phyloP scores from a whole-genome alignment of 2,797 vertebrate genomes.

The Mastacembelus armatus region DNA sequence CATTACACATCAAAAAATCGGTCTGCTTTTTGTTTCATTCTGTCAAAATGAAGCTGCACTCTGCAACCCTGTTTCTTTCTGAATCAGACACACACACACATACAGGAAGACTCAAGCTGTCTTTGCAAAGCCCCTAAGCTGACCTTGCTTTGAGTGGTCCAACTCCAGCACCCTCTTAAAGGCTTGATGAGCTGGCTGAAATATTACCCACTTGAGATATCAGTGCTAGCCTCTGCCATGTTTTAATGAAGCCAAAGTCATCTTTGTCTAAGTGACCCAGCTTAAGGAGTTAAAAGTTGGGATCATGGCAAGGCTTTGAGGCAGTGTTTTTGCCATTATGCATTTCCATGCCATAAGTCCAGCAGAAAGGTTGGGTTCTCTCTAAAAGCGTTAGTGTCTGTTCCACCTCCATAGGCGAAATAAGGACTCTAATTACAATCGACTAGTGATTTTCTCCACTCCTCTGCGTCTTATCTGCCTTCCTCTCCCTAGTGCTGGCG shows the following conservation, averaged over 20 bases:
- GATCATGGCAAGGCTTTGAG: conserved; percentile 42
- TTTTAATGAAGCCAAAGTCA: conserved; percentile 61
- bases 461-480: conserved; percentile 70
- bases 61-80: conserved; percentile 45
- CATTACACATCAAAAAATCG: conserved; percentile 56
- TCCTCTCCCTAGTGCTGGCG: conserved; percentile 53
- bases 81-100: conserved; percentile 33
- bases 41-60: conserved; percentile 40
- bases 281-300: conserved; percentile 54
- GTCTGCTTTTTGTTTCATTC: conserved; percentile 43
- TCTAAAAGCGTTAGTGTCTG: conserved; percentile 45
- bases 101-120: conserved; percentile 2
- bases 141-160: conserved; percentile 63
- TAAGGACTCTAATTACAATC: conserved; percentile 78
- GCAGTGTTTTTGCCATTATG: conserved; percentile 36
- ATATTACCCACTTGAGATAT: conserved; percentile 53
- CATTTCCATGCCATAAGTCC: conserved; percentile 40
- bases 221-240: conserved; percentile 31
- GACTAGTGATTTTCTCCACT: conserved; percentile 75
- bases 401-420: conserved; percentile 67
- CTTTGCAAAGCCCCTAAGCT: conserved; percentile 41
- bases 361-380: conserved; percentile 61
- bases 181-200: conserved; percentile 61
- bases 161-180: conserved; percentile 47
- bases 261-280: conserved; percentile 52